Evolutionary conservation across 2,888 invertebrate species (phyloP).

Genomic region (Trachelus stipa): DNA sequence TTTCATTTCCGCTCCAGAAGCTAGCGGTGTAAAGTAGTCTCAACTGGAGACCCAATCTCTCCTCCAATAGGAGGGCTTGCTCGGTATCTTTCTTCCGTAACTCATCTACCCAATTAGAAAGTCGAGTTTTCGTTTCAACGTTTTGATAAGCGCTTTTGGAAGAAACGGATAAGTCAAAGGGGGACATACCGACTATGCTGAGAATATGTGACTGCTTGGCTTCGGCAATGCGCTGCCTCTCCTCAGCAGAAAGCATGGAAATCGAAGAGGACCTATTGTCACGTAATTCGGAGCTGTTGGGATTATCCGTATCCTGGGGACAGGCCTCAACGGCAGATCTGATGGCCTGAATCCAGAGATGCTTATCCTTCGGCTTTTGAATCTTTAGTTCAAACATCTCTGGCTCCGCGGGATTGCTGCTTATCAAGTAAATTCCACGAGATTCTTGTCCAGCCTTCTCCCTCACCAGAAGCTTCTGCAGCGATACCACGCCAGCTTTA

Average conservation of each 20-base stretch:
- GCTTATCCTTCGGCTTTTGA: slow-evolving; percentile 89
- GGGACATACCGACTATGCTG: slow-evolving; percentile 80
- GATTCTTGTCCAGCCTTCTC: slow-evolving; percentile 94
- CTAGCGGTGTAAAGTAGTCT: slow-evolving; percentile 79
- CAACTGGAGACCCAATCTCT: slow-evolving; percentile 88
- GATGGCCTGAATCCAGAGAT: slow-evolving; percentile 89
- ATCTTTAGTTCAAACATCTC: slow-evolving; percentile 96
- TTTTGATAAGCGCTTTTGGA: neutral
- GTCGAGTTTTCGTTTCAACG: neutral
- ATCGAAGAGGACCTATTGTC: slow-evolving; percentile 57
- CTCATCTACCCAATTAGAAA: slow-evolving; percentile 71
- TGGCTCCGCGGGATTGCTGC: slow-evolving; percentile 89
- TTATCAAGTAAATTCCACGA: slow-evolving; percentile 91
- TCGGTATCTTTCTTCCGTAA: slow-evolving; percentile 89
- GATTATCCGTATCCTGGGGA: slow-evolving; percentile 84
- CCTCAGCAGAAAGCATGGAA: slow-evolving; percentile 73
- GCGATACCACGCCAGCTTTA: slow-evolving; percentile 94
- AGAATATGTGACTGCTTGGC: slow-evolving; percentile 83
- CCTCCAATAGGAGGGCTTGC: slow-evolving; percentile 86
- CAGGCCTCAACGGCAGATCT: slow-evolving; percentile 88
- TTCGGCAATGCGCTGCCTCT: slow-evolving; percentile 80
- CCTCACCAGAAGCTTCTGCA: slow-evolving; percentile 90
- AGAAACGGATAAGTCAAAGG: slow-evolving; percentile 10
- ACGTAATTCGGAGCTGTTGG: slow-evolving; percentile 56
- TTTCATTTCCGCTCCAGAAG: slow-evolving; percentile 59